phyloP scores from a whole-genome alignment of 2,113 vertebrate genomes.

The Neolamprologus cancellatus region DNA sequence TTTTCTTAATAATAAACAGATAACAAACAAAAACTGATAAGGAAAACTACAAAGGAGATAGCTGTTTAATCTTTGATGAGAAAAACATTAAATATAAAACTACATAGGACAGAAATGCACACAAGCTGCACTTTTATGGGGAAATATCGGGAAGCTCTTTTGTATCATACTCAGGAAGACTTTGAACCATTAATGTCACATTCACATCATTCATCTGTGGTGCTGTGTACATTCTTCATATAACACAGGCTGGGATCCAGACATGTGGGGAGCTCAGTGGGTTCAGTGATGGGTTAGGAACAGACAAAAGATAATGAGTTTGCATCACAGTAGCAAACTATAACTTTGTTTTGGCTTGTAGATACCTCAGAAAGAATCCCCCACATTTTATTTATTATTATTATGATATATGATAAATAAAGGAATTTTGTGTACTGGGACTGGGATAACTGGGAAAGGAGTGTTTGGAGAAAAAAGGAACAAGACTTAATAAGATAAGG shows the following conservation, averaged over 20 bases:
- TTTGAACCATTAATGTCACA: constrained; percentile 8
- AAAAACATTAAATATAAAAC: not conserved
- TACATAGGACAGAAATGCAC: not conserved
- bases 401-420: not conserved
- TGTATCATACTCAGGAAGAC: not conserved
- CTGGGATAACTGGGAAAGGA: not conserved
- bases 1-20: not conserved
- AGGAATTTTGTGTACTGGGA: not conserved
- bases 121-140: not conserved
- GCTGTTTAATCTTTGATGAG: not conserved
- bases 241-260: not conserved
- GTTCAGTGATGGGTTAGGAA: not conserved
- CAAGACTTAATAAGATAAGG: not conserved
- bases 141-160: not conserved
- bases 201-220: constrained; percentile 37
- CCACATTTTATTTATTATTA: not conserved
- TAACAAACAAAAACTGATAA: not conserved
- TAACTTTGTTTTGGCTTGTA: constrained; percentile 44
- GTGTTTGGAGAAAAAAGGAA: not conserved
- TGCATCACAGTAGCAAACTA: not conserved
- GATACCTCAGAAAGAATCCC: not conserved
- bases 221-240: constrained; percentile 16
- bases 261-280: constrained; percentile 2
- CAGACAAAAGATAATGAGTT: constrained; percentile 12
- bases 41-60: not conserved